phyloP scores from a whole-genome alignment of 2,888 invertebrate species.

The Auanema sp. region DNA sequence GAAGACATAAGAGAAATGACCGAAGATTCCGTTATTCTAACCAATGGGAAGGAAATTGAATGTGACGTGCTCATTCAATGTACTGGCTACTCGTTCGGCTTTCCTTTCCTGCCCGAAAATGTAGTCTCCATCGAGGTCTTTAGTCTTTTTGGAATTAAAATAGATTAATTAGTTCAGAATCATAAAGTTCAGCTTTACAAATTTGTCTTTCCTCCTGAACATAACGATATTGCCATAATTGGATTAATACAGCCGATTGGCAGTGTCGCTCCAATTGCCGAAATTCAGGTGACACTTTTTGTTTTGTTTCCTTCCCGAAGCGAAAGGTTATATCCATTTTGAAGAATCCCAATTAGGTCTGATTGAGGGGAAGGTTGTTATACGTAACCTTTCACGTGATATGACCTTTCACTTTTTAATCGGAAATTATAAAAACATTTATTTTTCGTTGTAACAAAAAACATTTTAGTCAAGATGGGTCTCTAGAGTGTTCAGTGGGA shows the following conservation, averaged over 20 bases:
- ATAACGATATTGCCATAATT: conserved; percentile 63
- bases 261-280: conserved; percentile 66
- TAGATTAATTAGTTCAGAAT: conserved; percentile 36
- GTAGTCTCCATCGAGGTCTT: conserved; percentile 50
- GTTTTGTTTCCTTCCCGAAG: too few relatives aligned
- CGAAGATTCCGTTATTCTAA: conserved; percentile 88
- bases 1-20: conserved; percentile 99
- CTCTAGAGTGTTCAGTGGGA: conserved; percentile 49
- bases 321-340: too few relatives aligned
- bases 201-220: conserved; percentile 64
- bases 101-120: conserved; percentile 65
- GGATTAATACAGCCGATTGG: conserved; percentile 67
- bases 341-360: too few relatives aligned
- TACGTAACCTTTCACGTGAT: too few relatives aligned
- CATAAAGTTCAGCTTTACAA: conserved; percentile 66
- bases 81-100: conserved; percentile 66
- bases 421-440: too few relatives aligned
- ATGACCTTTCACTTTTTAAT: too few relatives aligned
- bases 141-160: neutral
- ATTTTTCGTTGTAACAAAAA: neutral
- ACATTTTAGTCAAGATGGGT: conserved; percentile 49
- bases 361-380: too few relatives aligned
- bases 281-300: conserved; percentile 63
- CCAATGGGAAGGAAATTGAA: conserved; percentile 48
- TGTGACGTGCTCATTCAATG: conserved; percentile 64